Base-by-base conservation (phyloP, 2,888 invertebrate genomes). In the Hydriomena furcata region DNA sequence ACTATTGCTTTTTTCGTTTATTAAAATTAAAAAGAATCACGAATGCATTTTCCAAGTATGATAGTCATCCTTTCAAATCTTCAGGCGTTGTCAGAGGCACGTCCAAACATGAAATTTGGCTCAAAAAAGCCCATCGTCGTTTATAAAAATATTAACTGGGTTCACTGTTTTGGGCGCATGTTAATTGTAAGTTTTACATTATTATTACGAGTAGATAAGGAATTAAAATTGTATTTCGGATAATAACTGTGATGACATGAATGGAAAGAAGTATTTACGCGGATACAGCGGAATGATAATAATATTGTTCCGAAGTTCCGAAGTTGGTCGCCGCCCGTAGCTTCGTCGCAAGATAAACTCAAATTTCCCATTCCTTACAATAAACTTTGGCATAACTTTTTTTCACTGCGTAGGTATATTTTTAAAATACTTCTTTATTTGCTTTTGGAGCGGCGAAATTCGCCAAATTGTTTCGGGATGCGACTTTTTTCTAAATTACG, bases 391-490 rank as follows among this genome's bases (percentile, higher is more conserved):
- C 42, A 51, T 57, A 62, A 68, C 71, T 78, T 79, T 79, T 78
- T 72, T 70, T 60, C 66, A 66, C 64, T 71, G 65, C 59, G 41
- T 58, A 61, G 65, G 77, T 77, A 82, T 79, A 79, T 79, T 83
- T 76, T 66, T 75, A 76, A 78, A 81, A 78, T 73, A 78, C 72
- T 79, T 76, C 67, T 70, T 71, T 74, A 76, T 82, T 81, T 80
- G 75, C 78, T 73, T 71, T 73, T 61, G 67, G 70, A 70, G 75
- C 76, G 62, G 57, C 64, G 68, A 74, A 68, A 71, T 71, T 72
- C 63, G 71, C 44, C 73, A 73, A 79, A 77, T 79, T 80, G 76
- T 78, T 74, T 63, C 66, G 52, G 51, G 68, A 66, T 67, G 66
- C 63, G 68, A 71, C 68, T 75, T 66, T 68, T 30, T 66, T 65